These are phyloP conservation scores for Spilarctia lutea DNA, from an alignment of 2,888 invertebrate species.

Conservation along the genomic window DNA sequence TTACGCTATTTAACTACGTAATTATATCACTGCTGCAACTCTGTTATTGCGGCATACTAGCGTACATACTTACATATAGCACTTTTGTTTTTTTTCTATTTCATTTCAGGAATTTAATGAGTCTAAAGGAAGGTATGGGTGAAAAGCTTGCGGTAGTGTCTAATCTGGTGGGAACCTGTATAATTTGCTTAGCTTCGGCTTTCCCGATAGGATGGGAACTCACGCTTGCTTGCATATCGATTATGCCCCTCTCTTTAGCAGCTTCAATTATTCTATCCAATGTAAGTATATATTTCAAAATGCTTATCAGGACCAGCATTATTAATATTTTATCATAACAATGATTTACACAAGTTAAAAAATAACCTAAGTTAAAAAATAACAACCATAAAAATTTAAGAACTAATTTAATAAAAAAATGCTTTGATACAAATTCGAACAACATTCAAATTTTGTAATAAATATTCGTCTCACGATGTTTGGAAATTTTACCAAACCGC, in stretches of 20 bases:
- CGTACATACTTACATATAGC: background rate
- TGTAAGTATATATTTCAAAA: conserved; percentile 76
- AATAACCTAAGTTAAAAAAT: too few species aligned
- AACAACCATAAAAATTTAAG: background rate
- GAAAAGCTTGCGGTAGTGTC: conserved; percentile 93
- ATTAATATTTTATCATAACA: too few species aligned
- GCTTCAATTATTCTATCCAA: conserved; percentile 91
- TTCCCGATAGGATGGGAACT: conserved; percentile 94
- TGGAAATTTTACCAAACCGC: too few species aligned
- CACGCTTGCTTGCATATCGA: conserved; percentile 91
- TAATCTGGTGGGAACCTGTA: conserved; percentile 90
- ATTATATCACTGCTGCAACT: too few species aligned
- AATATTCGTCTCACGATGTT: background rate
- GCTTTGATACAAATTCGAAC: background rate
- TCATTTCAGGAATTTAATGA: conserved; percentile 89
- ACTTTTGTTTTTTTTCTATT: background rate
- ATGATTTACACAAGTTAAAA: too few species aligned
- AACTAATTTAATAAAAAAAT: too few species aligned
- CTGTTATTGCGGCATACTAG: too few species aligned
- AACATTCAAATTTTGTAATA: background rate
- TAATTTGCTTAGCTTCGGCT: conserved; percentile 90
- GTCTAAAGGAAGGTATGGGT: conserved; percentile 93
- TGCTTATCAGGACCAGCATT: background rate
- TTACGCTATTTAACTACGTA: too few species aligned
- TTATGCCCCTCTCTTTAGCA: conserved; percentile 91